Percentiles rank a stretch among this genome's conserved stretches.
These are phyloP conservation scores for Rhagophthalmus giganteus DNA, from an alignment of 2,888 invertebrate genomes.

Conservation along the genomic window DNA sequence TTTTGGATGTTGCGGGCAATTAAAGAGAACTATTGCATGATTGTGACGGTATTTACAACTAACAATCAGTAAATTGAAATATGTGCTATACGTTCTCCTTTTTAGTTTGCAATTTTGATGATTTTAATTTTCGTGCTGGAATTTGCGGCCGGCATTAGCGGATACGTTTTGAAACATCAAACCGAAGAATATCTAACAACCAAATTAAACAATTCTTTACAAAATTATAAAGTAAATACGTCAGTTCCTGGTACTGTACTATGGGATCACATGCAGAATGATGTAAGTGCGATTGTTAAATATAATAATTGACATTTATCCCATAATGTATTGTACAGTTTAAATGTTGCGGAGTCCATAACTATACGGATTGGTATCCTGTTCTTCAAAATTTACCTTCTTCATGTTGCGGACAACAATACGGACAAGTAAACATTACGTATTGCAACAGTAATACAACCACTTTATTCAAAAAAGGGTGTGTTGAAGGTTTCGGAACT, in stretches of 20 bases:
- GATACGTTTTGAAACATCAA: constrained; percentile 73
- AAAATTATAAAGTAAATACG: constrained; percentile 62
- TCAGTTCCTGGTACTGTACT: constrained; percentile 62
- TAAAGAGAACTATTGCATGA: constrained; percentile 93
- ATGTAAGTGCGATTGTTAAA: constrained; percentile 70
- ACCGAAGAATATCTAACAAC: constrained; percentile 65
- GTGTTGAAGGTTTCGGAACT: constrained; percentile 64
- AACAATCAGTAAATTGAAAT: background rate
- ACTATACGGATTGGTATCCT: constrained; percentile 64
- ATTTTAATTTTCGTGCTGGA: constrained; percentile 83
- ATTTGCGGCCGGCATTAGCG: constrained; percentile 80
- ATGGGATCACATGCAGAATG: constrained; percentile 81
- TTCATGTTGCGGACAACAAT: constrained; percentile 65
- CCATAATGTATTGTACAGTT: constrained; percentile 61
- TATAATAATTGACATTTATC: too few species aligned
- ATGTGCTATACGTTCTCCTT: constrained; percentile 27
- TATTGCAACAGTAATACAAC: constrained; percentile 45
- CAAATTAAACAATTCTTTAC: constrained; percentile 69
- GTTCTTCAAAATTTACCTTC: constrained; percentile 60
- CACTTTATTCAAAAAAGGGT: constrained; percentile 64
- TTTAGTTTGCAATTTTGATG: constrained; percentile 75
- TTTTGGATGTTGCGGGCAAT: constrained; percentile 96
- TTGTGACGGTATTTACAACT: constrained; percentile 70
- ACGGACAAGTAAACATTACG: constrained; percentile 56
- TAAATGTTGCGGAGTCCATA: constrained; percentile 71